Conservation (phyloP, 30 jellyfish, hydroid and myxozoan species). For the Aurelia sp. region DNA sequence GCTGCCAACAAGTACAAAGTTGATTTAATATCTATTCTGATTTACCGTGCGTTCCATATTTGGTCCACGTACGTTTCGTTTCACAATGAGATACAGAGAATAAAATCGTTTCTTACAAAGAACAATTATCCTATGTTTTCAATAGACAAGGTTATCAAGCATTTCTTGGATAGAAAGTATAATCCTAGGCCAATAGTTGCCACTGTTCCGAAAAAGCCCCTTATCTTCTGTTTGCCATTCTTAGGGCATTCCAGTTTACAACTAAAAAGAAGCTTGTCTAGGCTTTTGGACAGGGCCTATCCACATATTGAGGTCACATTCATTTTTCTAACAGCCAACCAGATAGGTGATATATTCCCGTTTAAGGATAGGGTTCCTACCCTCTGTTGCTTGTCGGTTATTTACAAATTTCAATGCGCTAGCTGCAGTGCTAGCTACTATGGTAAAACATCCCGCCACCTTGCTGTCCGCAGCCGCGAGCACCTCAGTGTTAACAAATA, state of each 20-base stretch:
- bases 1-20: conserved; percentile 5
- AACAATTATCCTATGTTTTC: not conserved
- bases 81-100: not conserved
- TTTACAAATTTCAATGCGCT: no score
- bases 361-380: no score
- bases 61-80: not conserved
- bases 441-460: no score
- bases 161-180: not conserved
- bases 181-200: not conserved
- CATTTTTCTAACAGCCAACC: no score
- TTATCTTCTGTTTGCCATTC: not conserved
- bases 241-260: conserved; percentile 5
- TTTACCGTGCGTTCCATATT: conserved; percentile 3
- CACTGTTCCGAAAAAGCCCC: not conserved
- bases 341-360: no score
- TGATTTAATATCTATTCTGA: not conserved
- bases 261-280: not conserved
- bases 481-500: no score
- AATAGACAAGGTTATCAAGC: not conserved
- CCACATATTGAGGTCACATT: no score
- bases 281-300: no score
- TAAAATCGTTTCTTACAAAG: not conserved
- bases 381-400: no score
- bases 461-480: no score
- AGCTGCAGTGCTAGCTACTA: no score